These are phyloP conservation scores for Belgica antarctica DNA, from an alignment of 2,888 invertebrate genomes.

Conservation along the genomic window DNA sequence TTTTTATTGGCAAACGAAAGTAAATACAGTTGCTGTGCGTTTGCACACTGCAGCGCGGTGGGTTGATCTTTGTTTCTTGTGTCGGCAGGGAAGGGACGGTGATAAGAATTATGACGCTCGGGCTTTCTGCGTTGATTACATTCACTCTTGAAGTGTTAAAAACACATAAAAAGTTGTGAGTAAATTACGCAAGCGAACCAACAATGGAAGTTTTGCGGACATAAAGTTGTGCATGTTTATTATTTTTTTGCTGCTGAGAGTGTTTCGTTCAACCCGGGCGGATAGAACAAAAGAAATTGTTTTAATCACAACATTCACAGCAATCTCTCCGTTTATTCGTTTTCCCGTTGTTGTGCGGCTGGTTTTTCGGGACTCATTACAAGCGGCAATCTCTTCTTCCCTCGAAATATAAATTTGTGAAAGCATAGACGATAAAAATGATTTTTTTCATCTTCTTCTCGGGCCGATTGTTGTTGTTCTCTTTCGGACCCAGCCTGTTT, in stretches of 20 bases:
- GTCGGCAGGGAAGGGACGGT: too few species aligned
- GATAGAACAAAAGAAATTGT: constrained; percentile 20
- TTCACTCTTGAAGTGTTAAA: too few species aligned
- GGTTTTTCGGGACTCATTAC: constrained; percentile 21
- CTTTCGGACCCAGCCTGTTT: background rate
- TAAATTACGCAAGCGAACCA: constrained; percentile 14
- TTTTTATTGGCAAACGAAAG: constrained; percentile 24
- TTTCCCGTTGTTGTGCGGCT: background rate
- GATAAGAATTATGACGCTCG: too few species aligned
- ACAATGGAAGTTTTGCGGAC: too few species aligned
- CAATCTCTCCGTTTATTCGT: too few species aligned
- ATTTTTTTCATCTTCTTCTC: too few species aligned
- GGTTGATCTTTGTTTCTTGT: too few species aligned
- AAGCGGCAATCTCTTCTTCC: constrained; percentile 9
- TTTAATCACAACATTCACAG: background rate
- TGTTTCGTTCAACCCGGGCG: background rate
- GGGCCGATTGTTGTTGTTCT: too few species aligned
- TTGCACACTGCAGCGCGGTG: background rate
- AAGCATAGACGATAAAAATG: constrained; percentile 18
- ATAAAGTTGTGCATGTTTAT: background rate
- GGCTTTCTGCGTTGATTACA: too few species aligned
- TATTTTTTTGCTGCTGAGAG: background rate
- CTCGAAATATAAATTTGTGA: constrained; percentile 15
- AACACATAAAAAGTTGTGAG: constrained; percentile 13
- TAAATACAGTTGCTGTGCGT: constrained; percentile 28